Percentiles rank a stretch among this genome's conserved stretches.
These are phyloP conservation scores for Chrysemys picta DNA, from an alignment of 2,113 vertebrate genomes.

Conservation along the genomic window DNA sequence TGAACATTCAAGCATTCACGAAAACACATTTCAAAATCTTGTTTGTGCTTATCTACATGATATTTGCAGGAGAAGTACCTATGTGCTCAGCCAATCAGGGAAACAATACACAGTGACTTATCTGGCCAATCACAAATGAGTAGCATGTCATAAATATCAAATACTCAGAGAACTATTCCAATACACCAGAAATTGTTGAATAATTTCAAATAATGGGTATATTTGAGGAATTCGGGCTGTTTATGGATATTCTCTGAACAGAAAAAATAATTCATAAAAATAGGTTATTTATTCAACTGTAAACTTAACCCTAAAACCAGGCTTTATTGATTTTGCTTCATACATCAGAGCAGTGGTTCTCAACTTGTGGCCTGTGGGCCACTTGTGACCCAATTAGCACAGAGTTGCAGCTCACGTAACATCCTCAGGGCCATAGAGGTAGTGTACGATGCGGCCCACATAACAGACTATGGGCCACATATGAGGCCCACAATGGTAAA, in stretches of 20 bases:
- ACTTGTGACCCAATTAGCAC: no score
- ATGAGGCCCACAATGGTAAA: no score
- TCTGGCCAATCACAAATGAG: background rate
- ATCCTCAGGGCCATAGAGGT: no score
- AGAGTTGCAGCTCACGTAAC: no score
- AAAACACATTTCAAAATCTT: background rate
- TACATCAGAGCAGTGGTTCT: background rate
- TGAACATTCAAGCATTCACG: background rate
- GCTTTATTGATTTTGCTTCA: constrained; percentile 8
- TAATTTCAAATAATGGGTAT: constrained; percentile 27
- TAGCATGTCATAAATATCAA: background rate
- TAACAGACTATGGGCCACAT: no score
- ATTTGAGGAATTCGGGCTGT: constrained; percentile 10
- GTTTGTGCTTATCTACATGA: background rate
- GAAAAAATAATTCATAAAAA: background rate
- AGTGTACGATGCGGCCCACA: no score
- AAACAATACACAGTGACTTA: background rate
- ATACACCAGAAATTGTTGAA: background rate
- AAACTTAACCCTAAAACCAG: constrained; percentile 8
- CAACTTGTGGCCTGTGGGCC: no score
- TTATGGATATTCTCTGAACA: background rate
- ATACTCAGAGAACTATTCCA: constrained; percentile 13
- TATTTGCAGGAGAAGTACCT: background rate
- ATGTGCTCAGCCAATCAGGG: background rate
- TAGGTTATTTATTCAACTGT: constrained; percentile 36